Percentiles rank a stretch among this genome's conserved stretches.
phyloP scores from a whole-genome alignment of 2,797 vertebrate genomes.

The Platyrinchus mystaceus region DNA sequence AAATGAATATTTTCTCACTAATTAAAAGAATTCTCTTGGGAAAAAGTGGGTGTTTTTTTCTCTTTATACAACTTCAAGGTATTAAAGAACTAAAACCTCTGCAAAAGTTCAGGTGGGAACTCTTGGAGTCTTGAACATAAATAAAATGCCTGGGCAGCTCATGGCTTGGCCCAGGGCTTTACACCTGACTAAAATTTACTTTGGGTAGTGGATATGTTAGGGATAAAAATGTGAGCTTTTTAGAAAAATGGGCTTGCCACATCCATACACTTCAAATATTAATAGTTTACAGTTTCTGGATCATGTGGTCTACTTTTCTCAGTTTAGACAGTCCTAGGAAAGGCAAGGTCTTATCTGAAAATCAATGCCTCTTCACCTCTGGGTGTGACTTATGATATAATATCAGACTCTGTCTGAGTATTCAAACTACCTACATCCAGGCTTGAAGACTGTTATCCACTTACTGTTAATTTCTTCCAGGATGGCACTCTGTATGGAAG shows the following conservation, averaged over 20 bases:
- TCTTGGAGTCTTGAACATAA: neutral
- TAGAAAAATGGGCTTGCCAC: neutral
- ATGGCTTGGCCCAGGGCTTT: neutral
- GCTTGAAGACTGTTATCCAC: neutral
- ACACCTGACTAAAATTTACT: neutral
- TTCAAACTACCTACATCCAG: neutral
- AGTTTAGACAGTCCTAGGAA: neutral
- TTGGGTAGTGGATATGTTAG: neutral
- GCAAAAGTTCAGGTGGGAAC: neutral
- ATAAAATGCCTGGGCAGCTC: neutral
- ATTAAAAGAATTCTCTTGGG: neutral
- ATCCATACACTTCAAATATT: neutral
- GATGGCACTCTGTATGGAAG: rapidly evolving
- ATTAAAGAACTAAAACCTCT: neutral
- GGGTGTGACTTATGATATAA: neutral
- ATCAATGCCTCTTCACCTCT: neutral
- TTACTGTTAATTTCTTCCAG: neutral
- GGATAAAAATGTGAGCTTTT: neutral
- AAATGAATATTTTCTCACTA: neutral
- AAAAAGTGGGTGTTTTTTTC: neutral
- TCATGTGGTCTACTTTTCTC: neutral
- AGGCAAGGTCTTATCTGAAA: neutral
- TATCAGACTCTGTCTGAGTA: neutral
- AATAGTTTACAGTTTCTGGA: neutral
- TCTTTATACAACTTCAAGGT: neutral